These are phyloP conservation scores for Neodiprion virginianus DNA, from an alignment of 1,140 invertebrate species.

Conservation along the genomic window DNA sequence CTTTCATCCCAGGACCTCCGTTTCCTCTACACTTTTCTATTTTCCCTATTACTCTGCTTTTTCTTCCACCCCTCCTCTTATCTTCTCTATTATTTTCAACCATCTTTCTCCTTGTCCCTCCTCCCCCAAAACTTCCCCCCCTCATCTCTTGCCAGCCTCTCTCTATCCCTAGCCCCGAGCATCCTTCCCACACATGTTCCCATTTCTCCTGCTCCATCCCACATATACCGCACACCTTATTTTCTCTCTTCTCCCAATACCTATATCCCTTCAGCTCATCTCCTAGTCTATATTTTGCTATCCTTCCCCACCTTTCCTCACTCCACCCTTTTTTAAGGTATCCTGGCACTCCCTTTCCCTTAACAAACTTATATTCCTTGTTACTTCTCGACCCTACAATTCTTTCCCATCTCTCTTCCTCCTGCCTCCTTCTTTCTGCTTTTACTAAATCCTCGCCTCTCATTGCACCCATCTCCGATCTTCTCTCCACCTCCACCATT, in stretches of 20 bases:
- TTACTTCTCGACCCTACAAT: background rate
- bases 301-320: no score
- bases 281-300: no score
- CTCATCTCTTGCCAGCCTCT: conserved; percentile 9
- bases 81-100: conserved; percentile 10
- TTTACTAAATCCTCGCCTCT: no score
- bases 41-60: conserved; percentile 6
- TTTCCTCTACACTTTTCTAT: no score
- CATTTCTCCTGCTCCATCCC: background rate
- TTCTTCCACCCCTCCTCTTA: conserved; percentile 13
- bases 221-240: background rate
- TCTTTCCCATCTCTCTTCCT: no score
- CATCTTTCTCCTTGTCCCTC: background rate
- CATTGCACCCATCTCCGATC: no score
- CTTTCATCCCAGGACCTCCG: background rate
- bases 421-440: no score
- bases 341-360: conserved; percentile 13
- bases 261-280: no score
- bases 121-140: background rate
- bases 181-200: background rate
- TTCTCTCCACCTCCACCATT: no score
- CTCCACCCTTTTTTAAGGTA: no score
- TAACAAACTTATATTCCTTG: background rate
- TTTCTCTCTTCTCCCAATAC: conserved; percentile 11
- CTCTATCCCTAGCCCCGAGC: conserved; percentile 9